Conservation (phyloP, 1,140 invertebrate species). For the Neomicropteryx cornuta region DNA sequence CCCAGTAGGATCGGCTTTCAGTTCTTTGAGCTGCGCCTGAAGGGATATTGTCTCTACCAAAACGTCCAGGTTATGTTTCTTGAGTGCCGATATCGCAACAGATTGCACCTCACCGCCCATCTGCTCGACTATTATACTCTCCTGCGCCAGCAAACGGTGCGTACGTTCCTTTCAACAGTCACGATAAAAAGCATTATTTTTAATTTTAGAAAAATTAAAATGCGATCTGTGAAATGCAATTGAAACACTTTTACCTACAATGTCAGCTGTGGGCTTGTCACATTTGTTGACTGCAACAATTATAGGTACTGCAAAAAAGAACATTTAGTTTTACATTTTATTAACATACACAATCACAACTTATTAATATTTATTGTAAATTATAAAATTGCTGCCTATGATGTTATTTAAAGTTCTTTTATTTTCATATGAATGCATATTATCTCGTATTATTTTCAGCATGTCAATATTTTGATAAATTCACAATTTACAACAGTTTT, state of each 20-base stretch:
- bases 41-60: slow-evolving; percentile 76
- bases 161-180: slow-evolving; percentile 55
- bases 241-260: slow-evolving; percentile 50
- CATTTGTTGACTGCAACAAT: slow-evolving; percentile 99
- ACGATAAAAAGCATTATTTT: slow-evolving; percentile 8
- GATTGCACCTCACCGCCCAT: slow-evolving; percentile 88
- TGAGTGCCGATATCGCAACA: slow-evolving; percentile 84
- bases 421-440: not conserved
- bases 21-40: slow-evolving; percentile 81
- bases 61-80: slow-evolving; percentile 64
- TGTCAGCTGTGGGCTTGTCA: slow-evolving; percentile 80
- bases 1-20: slow-evolving; percentile 73
- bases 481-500: not conserved
- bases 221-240: not conserved
- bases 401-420: not conserved
- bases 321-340: slow-evolving; percentile 9
- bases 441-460: not conserved
- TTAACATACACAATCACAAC: not conserved
- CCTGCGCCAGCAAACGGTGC: slow-evolving; percentile 58
- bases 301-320: slow-evolving; percentile 69
- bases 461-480: not conserved
- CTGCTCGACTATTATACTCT: slow-evolving; percentile 78
- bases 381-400: not conserved
- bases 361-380: slow-evolving; percentile 1
- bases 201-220: not conserved